Conservation (phyloP, 2,797 vertebrate species). For the Rhinogobio ventralis region DNA sequence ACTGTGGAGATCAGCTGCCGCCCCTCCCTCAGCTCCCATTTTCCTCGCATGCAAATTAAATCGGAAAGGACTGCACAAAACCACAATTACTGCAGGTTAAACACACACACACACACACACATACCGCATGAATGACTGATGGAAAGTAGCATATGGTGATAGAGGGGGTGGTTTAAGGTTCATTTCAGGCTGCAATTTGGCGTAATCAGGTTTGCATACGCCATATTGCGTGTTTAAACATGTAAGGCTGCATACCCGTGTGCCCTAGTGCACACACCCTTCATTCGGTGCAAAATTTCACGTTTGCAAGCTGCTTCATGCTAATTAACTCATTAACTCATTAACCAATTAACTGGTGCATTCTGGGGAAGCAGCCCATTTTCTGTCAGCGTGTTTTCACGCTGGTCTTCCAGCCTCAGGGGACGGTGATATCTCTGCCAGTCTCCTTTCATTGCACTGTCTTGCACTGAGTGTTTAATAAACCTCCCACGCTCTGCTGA, state of each 20-base stretch:
- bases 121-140: constrained; percentile 10
- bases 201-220: constrained; percentile 26
- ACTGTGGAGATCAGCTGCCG: constrained; percentile 33
- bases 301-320: constrained; percentile 53
- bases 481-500: constrained; percentile 48
- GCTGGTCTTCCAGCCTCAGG: constrained; percentile 36
- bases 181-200: constrained; percentile 37
- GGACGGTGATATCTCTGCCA: constrained; percentile 41
- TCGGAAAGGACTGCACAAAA: constrained; percentile 23
- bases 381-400: constrained; percentile 47
- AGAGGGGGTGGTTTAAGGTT: constrained; percentile 44
- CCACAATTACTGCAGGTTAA: constrained; percentile 16
- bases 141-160: constrained; percentile 48
- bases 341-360: constrained; percentile 62
- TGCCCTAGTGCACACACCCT: not conserved
- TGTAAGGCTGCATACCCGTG: not conserved
- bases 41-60: constrained; percentile 29
- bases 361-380: constrained; percentile 55
- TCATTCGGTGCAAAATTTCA: constrained; percentile 18
- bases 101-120: constrained; percentile 35
- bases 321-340: constrained; percentile 62
- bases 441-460: constrained; percentile 28
- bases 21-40: constrained; percentile 8
- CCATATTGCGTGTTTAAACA: constrained; percentile 17
- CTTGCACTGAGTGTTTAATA: constrained; percentile 40